A percentile compares a stretch with the other conserved stretches of the same genome.
phyloP scores from a whole-genome alignment of 2,113 vertebrate genomes.

The Bungarus multicinctus region DNA sequence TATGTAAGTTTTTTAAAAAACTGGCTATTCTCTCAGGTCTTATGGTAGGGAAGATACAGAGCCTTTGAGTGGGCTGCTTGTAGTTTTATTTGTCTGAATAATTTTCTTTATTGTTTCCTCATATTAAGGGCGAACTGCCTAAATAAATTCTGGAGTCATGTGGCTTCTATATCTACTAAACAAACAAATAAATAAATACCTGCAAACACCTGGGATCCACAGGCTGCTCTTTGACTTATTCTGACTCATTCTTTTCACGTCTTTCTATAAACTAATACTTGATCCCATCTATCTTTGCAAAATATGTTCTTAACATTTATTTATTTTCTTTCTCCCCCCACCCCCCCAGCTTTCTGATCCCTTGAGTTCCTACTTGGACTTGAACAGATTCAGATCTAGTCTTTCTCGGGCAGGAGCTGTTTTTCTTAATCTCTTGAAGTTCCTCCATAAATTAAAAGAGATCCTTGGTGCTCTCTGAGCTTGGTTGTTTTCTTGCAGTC shows the following conservation, averaged over 20 bases:
- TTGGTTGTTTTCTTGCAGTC: too few relatives aligned
- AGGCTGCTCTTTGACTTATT: background rate
- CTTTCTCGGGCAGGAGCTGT: background rate
- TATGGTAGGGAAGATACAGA: background rate
- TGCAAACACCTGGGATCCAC: background rate
- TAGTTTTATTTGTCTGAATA: background rate
- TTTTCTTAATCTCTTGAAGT: background rate
- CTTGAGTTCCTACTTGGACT: background rate
- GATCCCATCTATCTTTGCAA: background rate
- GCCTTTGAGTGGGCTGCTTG: background rate
- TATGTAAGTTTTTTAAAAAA: background rate
- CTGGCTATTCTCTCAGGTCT: background rate
- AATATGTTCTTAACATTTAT: background rate
- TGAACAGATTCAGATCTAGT: background rate
- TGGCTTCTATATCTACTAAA: background rate
- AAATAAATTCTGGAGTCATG: background rate
- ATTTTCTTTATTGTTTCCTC: background rate
- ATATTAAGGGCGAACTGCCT: background rate
- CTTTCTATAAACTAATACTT: background rate
- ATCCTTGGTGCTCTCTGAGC: too few relatives aligned
- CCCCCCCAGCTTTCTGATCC: background rate
- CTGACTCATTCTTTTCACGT: too few relatives aligned
- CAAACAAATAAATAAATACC: background rate
- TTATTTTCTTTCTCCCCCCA: background rate
- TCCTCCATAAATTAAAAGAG: background rate